Evolutionary conservation across 2,797 vertebrate species (phyloP).

Genomic region (Graptemys geographica): DNA sequence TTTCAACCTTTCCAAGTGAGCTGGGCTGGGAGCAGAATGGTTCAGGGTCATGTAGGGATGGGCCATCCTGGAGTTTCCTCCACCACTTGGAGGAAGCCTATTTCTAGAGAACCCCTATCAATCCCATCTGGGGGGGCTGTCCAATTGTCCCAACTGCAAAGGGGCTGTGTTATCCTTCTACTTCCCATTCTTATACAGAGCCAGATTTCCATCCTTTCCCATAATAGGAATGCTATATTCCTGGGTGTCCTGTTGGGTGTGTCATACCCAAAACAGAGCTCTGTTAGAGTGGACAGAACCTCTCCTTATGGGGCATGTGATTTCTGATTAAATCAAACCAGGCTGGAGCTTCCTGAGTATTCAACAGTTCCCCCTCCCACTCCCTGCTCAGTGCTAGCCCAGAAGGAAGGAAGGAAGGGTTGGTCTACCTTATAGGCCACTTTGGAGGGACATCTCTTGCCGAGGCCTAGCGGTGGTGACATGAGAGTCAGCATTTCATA

Average conservation of each 20-base stretch:
- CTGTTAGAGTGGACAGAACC: not conserved
- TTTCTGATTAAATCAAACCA: not conserved
- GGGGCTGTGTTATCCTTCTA: not conserved
- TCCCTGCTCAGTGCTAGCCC: conserved; percentile 73
- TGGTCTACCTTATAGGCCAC: conserved; percentile 99
- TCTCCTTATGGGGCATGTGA: not conserved
- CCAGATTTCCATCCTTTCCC: conserved; percentile 24
- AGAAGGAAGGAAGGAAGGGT: conserved; percentile 82
- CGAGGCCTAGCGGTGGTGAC: conserved; percentile 99
- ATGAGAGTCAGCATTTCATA: conserved; percentile 99
- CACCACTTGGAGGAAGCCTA: not conserved
- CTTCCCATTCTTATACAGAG: not conserved
- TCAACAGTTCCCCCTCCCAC: not conserved
- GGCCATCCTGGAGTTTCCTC: not conserved
- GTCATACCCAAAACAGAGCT: not conserved
- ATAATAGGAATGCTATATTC: not conserved
- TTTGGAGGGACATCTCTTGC: conserved; percentile 99
- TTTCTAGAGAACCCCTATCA: not conserved
- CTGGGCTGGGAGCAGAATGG: not conserved
- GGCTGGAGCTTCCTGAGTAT: not conserved
- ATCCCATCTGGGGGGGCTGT: not conserved
- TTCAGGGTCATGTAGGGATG: not conserved
- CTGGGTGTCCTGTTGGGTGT: not conserved
- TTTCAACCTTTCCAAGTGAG: not conserved
- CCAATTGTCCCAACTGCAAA: not conserved